phyloP scores from a whole-genome alignment of 2,888 invertebrate species.

The Aspidiotus rigidus region DNA sequence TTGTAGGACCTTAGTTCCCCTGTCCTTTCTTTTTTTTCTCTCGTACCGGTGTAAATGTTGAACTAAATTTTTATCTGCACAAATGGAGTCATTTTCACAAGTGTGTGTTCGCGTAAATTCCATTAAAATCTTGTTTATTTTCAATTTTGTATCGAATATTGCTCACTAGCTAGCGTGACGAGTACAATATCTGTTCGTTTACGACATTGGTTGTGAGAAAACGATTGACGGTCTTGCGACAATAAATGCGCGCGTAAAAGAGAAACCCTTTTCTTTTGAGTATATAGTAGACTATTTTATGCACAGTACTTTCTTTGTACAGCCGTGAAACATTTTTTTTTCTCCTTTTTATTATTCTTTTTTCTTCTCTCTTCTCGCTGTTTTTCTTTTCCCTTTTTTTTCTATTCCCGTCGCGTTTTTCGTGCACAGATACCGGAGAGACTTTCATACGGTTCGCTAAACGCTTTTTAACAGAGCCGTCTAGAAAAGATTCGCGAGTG shows the following conservation, averaged over 20 bases:
- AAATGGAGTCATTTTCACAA: slow-evolving; percentile 4
- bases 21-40: too few relatives aligned
- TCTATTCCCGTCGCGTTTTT: too few relatives aligned
- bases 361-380: too few relatives aligned
- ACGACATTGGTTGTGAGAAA: slow-evolving; percentile 4
- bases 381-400: too few relatives aligned
- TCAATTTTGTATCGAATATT: slow-evolving; percentile 10
- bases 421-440: background rate
- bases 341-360: too few relatives aligned
- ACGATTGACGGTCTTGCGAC: background rate
- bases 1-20: too few relatives aligned
- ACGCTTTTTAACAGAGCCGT: slow-evolving; percentile 12
- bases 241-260: background rate
- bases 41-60: too few relatives aligned
- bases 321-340: too few relatives aligned
- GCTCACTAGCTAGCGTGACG: slow-evolving; percentile 7
- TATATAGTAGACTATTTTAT: too few relatives aligned
- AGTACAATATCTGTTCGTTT: slow-evolving; percentile 11
- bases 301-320: too few relatives aligned
- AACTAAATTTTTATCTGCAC: background rate
- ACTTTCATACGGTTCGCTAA: slow-evolving; percentile 11
- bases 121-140: slow-evolving; percentile 18
- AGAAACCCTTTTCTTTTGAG: background rate
- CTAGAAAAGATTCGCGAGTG: slow-evolving; percentile 2
- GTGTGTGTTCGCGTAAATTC: background rate